Percentiles rank a stretch among this genome's conserved stretches.
These are phyloP conservation scores for Phataginus tricuspis DNA, from an alignment of 2,797 vertebrate genomes.

Conservation along the genomic window DNA sequence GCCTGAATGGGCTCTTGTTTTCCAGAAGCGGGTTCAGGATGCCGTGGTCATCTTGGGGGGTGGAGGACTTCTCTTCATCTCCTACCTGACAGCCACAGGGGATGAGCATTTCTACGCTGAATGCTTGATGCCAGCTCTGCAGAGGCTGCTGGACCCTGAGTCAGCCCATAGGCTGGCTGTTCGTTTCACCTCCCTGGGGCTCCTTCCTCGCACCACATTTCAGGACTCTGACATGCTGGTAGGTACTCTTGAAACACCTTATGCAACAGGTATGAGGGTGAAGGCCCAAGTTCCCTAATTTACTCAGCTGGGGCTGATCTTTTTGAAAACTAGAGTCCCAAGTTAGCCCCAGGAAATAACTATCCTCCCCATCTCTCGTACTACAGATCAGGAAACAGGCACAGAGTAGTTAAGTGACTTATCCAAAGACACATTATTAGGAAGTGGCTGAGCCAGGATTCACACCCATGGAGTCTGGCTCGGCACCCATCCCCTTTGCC, in stretches of 20 bases:
- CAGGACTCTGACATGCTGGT: constrained; percentile 91
- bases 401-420: background rate
- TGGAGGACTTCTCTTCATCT: constrained; percentile 90
- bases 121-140: constrained; percentile 91
- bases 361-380: background rate
- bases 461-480: background rate
- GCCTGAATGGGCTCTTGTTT: background rate
- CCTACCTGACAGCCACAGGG: constrained; percentile 90
- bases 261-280: background rate
- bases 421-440: background rate
- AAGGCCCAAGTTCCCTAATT: background rate
- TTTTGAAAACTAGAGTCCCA: background rate
- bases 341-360: background rate
- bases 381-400: background rate
- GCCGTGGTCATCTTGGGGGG: constrained; percentile 90
- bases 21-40: constrained; percentile 90
- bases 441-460: background rate
- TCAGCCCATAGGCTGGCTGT: constrained; percentile 91
- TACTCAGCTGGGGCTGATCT: background rate
- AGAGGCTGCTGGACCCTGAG: constrained; percentile 90
- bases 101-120: constrained; percentile 92
- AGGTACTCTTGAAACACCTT: constrained; percentile 53
- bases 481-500: background rate
- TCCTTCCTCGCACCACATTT: constrained; percentile 88
- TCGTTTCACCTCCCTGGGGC: constrained; percentile 87